Conservation (phyloP, 2,797 vertebrate species). For the Dallia pectoralis region DNA sequence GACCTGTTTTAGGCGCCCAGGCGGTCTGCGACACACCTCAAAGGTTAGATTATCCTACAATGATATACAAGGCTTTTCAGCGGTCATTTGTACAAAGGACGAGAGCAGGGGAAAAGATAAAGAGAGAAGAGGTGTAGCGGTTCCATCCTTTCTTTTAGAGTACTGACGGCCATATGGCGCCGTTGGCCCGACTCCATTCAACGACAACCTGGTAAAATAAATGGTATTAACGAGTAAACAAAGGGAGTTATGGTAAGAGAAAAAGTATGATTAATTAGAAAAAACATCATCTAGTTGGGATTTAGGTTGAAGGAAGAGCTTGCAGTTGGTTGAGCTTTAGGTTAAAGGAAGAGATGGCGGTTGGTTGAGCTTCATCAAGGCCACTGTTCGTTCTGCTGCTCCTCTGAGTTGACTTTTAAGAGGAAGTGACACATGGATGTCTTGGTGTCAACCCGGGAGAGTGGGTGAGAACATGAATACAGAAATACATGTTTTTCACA, state of each 20-base stretch:
- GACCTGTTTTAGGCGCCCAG: conserved; percentile 69
- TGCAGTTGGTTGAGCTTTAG: conserved; percentile 57
- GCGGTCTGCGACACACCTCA: conserved; percentile 70
- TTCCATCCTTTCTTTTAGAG: conserved; percentile 42
- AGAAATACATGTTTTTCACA: not conserved
- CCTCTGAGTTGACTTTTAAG: conserved; percentile 27
- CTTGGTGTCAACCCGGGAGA: conserved; percentile 23
- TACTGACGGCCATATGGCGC: conserved; percentile 10
- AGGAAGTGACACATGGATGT: conserved; percentile 31
- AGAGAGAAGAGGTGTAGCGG: conserved; percentile 35
- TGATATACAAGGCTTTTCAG: conserved; percentile 68
- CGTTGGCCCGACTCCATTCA: conserved; percentile 10
- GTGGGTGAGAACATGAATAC: not conserved
- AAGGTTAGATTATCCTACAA: conserved; percentile 75
- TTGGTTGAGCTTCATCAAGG: conserved; percentile 68
- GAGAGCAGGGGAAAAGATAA: conserved; percentile 9
- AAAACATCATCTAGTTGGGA: conserved; percentile 56
- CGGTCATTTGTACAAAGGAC: conserved; percentile 62
- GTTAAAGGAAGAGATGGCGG: conserved; percentile 53
- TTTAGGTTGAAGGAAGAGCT: conserved; percentile 51
- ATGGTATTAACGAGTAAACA: conserved; percentile 80
- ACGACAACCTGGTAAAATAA: conserved; percentile 59
- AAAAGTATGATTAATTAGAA: too few relatives aligned
- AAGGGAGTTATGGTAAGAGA: conserved; percentile 75
- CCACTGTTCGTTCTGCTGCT: conserved; percentile 9